Evolutionary conservation across 2,888 invertebrate genomes (phyloP).

Genomic region (Eucera pruinosa): DNA sequence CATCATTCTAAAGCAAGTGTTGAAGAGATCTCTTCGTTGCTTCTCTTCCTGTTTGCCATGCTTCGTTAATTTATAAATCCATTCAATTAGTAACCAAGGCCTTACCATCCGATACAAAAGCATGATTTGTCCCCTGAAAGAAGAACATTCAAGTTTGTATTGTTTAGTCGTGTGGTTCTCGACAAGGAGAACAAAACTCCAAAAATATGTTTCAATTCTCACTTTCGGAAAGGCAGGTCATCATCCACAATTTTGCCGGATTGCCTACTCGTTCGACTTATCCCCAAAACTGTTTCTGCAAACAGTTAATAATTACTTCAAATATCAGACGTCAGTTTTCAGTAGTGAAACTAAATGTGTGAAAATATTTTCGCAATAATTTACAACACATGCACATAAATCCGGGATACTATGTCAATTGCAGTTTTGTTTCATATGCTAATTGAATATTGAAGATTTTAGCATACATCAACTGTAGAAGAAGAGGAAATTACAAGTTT

Average conservation of each 20-base stretch:
- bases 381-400: no score
- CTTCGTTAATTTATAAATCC: conserved; percentile 86
- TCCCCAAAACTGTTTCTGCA: conserved; percentile 62
- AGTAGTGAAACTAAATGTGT: neutral
- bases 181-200: neutral
- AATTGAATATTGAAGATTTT: conserved; percentile 30
- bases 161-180: neutral
- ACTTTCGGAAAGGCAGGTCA: conserved; percentile 87
- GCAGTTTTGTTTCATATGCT: conserved; percentile 25
- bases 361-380: neutral
- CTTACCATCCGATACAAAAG: conserved; percentile 85
- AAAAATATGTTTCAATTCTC: conserved; percentile 69
- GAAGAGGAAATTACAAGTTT: neutral
- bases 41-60: conserved; percentile 85
- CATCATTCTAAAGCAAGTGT: conserved; percentile 72
- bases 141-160: no score
- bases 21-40: conserved; percentile 81
- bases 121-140: conserved; percentile 85
- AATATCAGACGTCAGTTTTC: neutral
- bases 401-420: neutral
- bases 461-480: neutral
- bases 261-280: conserved; percentile 3
- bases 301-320: conserved; percentile 19
- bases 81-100: conserved; percentile 87
- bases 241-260: conserved; percentile 42